A percentile compares a stretch with the other conserved stretches of the same genome.
phyloP scores from a whole-genome alignment of 2,797 vertebrate genomes.

The Trachops cirrhosus region DNA sequence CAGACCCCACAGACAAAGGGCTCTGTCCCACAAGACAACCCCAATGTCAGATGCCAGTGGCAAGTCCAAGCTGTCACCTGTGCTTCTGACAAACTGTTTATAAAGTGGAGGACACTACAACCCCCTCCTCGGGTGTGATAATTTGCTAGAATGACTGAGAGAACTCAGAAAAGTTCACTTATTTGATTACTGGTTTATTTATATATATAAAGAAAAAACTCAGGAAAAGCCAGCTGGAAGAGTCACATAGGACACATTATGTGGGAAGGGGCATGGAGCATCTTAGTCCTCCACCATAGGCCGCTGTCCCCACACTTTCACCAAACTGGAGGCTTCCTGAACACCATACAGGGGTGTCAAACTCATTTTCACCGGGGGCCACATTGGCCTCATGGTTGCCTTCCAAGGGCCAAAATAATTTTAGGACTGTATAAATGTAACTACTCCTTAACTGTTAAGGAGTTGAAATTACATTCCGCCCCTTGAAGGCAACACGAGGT shows the following conservation, averaged over 20 bases:
- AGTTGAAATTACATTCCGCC: too few species aligned
- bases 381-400: too few species aligned
- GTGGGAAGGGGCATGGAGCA: rapidly evolving
- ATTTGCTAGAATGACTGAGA: neutral
- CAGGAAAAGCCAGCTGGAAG: neutral
- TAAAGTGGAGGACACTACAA: too few species aligned
- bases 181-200: neutral
- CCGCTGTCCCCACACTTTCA: neutral
- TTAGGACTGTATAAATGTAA: too few species aligned
- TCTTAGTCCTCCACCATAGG: neutral
- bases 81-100: neutral
- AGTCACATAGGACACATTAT: neutral
- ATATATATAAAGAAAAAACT: neutral
- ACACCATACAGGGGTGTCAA: neutral
- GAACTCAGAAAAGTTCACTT: neutral
- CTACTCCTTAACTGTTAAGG: too few species aligned
- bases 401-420: too few species aligned
- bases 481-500: too few species aligned
- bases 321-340: neutral
- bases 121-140: neutral
- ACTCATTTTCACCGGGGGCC: too few species aligned
- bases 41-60: neutral
- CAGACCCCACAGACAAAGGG: neutral
- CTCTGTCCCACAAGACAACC: neutral
- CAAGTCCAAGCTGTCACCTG: neutral